Evolutionary conservation across 1,140 invertebrate species (phyloP).

Genomic region (Zaprionus gabonicus): DNA sequence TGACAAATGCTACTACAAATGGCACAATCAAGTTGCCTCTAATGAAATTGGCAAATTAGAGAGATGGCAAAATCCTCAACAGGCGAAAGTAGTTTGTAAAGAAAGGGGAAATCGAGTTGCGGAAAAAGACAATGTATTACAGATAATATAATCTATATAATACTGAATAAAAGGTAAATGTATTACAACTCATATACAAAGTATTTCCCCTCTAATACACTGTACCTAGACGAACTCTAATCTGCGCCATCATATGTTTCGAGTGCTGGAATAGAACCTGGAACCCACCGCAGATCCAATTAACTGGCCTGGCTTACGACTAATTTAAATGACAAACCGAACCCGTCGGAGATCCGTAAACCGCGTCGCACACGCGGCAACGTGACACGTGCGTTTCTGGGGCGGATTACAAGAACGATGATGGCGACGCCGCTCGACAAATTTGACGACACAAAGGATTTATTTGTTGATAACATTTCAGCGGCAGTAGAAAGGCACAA

Average conservation of each 20-base stretch:
- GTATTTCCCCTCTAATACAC: not conserved
- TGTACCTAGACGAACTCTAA: not conserved
- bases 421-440: slow-evolving; percentile 63
- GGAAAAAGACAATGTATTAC: not conserved
- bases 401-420: slow-evolving; percentile 65
- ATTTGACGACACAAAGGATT: slow-evolving; percentile 84
- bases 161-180: not conserved
- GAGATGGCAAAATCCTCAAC: not conserved
- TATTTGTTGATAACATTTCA: slow-evolving; percentile 79
- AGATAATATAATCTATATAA: not conserved
- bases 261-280: slow-evolving; percentile 2
- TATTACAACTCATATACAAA: not conserved
- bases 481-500: not conserved
- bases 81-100: not conserved
- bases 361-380: slow-evolving; percentile 53
- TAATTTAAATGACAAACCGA: slow-evolving; percentile 69
- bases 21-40: slow-evolving; percentile 41
- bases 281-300: slow-evolving; percentile 51
- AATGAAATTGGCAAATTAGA: slow-evolving; percentile 27
- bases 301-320: slow-evolving; percentile 59
- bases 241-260: slow-evolving; percentile 4
- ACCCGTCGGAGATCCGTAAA: slow-evolving; percentile 41
- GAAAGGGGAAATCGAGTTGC: not conserved
- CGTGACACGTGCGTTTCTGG: slow-evolving; percentile 70
- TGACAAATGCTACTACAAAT: slow-evolving; percentile 57